Percentiles rank a stretch among this genome's conserved stretches.
phyloP scores from a whole-genome alignment of 2,888 invertebrate species.

The Vanessa cardui region DNA sequence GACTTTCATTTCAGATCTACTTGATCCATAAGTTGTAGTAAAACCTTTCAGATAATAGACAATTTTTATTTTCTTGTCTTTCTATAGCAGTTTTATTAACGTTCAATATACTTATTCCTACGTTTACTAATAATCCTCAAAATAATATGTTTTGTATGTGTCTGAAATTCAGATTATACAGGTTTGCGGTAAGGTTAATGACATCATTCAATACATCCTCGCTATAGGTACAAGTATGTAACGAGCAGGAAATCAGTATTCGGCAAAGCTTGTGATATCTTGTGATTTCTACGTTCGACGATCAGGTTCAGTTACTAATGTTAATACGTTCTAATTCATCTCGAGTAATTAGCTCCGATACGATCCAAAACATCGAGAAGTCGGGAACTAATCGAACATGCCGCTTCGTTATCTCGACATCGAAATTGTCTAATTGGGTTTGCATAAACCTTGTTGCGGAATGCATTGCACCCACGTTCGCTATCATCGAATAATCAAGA shows the following conservation, averaged over 20 bases:
- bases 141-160: background rate
- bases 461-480: conserved; percentile 13
- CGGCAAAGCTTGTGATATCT: conserved; percentile 19
- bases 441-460: conserved; percentile 56
- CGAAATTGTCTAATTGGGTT: conserved; percentile 68
- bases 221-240: conserved; percentile 24
- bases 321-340: conserved; percentile 15
- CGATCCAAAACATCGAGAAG: conserved; percentile 47
- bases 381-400: conserved; percentile 54
- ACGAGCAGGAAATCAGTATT: conserved; percentile 27
- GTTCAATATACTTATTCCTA: too few species aligned
- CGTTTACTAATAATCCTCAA: background rate
- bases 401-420: conserved; percentile 36
- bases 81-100: background rate
- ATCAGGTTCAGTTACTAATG: conserved; percentile 17
- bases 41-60: background rate
- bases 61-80: background rate
- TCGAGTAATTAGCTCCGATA: conserved; percentile 40
- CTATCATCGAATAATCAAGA: background rate
- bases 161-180: conserved; percentile 10
- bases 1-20: conserved; percentile 4
- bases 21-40: background rate
- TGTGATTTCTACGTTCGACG: conserved; percentile 1
- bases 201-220: conserved; percentile 26
- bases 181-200: conserved; percentile 34